phyloP scores from a whole-genome alignment of 35 echinoderm and acorn worm genomes.

The Holothuria glaberrima region DNA sequence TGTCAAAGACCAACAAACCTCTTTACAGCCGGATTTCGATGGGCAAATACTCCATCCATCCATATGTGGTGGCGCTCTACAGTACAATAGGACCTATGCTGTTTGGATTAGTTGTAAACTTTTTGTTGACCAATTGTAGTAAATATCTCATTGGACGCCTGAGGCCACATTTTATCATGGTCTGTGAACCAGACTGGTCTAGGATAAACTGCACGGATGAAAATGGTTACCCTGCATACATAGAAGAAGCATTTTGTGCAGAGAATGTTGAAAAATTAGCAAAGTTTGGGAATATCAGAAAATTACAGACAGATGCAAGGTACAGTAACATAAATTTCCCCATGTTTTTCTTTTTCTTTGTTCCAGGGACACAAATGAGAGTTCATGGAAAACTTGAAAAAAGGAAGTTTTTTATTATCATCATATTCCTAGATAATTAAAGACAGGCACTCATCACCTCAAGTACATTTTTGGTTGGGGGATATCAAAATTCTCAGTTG shows the following conservation, averaged over 20 bases:
- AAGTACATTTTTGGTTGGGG: too few species aligned
- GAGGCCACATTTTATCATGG: conserved; percentile 70
- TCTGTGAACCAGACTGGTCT: conserved; percentile 72
- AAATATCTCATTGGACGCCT: conserved; percentile 78
- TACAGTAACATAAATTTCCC: neutral
- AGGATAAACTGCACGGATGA: conserved; percentile 67
- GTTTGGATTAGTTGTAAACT: conserved; percentile 45
- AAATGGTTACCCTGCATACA: conserved; percentile 35
- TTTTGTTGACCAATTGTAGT: conserved; percentile 64
- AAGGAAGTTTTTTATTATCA: too few species aligned
- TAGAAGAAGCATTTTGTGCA: conserved; percentile 55
- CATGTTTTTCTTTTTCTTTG: too few species aligned
- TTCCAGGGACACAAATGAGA: too few species aligned
- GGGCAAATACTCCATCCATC: conserved; percentile 55
- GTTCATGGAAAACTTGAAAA: too few species aligned
- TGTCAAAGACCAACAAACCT: conserved; percentile 30
- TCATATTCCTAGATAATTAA: too few species aligned
- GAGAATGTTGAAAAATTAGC: conserved; percentile 40
- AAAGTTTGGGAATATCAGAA: conserved; percentile 43
- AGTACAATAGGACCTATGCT: conserved; percentile 67
- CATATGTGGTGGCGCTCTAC: conserved; percentile 65
- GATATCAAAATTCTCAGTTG: too few species aligned
- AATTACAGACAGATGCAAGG: conserved; percentile 69
- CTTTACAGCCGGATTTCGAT: conserved; percentile 47
- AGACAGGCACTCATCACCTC: too few species aligned